phyloP scores from a whole-genome alignment of 1,140 invertebrate species.

The Phenacoccus solenopsis region DNA sequence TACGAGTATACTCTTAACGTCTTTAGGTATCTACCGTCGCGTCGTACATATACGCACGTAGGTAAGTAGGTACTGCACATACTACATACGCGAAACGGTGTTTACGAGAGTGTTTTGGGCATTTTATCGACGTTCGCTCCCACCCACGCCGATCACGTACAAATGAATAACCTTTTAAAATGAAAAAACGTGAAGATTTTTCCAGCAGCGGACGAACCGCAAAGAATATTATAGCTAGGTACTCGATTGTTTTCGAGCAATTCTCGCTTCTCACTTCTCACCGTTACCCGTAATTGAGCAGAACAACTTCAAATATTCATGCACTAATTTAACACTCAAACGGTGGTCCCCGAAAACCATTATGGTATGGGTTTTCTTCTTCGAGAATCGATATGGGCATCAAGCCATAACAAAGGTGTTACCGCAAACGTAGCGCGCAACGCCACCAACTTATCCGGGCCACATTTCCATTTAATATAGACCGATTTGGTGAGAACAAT shows the following conservation, averaged over 20 bases:
- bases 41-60: too few species aligned
- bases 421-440: neutral
- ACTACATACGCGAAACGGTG: too few species aligned
- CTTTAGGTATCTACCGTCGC: too few species aligned
- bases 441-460: neutral
- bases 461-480: neutral
- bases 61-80: too few species aligned
- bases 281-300: neutral
- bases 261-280: neutral
- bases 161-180: neutral
- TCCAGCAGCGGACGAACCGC: neutral
- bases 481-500: neutral
- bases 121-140: too few species aligned
- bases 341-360: neutral
- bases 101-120: too few species aligned
- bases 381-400: neutral
- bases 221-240: neutral
- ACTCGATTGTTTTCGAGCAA: neutral
- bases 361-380: neutral
- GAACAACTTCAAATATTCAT: conserved; percentile 2
- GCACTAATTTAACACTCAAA: conserved; percentile 2
- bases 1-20: too few species aligned
- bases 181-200: neutral
- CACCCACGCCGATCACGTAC: neutral
- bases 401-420: neutral